Conservation (phyloP, 1,140 invertebrate species). For the Eueides isabella region DNA sequence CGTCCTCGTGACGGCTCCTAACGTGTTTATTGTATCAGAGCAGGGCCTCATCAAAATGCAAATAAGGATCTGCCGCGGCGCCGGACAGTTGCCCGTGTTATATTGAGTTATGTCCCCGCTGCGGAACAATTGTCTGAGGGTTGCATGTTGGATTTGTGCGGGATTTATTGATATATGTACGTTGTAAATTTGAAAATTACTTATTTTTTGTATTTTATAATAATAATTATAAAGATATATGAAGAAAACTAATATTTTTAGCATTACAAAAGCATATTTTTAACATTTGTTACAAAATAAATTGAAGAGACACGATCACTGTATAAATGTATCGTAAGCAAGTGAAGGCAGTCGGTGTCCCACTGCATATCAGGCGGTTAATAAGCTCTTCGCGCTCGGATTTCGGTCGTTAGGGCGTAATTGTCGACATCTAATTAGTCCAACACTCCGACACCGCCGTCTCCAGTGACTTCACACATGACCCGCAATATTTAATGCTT, state of each 20-base stretch:
- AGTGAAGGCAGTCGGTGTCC: constrained; percentile 29
- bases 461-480: constrained; percentile 64
- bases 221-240: too few relatives aligned
- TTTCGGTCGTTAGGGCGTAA: constrained; percentile 78
- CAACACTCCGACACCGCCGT: constrained; percentile 49
- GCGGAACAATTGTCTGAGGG: constrained; percentile 41
- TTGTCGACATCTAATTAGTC: constrained; percentile 77
- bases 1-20: constrained; percentile 39
- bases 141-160: constrained; percentile 31
- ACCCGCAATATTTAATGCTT: constrained; percentile 68
- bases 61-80: constrained; percentile 64
- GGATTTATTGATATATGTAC: constrained; percentile 3
- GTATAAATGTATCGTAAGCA: background rate
- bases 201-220: background rate
- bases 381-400: constrained; percentile 67
- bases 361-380: constrained; percentile 50
- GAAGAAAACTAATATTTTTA: background rate
- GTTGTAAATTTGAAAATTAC: background rate
- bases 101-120: constrained; percentile 68
- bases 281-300: background rate
- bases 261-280: background rate
- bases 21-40: constrained; percentile 77
- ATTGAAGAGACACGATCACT: background rate
- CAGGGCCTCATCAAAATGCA: constrained; percentile 77
- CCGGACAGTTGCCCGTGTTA: constrained; percentile 64